These are phyloP conservation scores for Lingula anatina DNA, from an alignment of 2,888 invertebrate genomes.

Conservation along the genomic window DNA sequence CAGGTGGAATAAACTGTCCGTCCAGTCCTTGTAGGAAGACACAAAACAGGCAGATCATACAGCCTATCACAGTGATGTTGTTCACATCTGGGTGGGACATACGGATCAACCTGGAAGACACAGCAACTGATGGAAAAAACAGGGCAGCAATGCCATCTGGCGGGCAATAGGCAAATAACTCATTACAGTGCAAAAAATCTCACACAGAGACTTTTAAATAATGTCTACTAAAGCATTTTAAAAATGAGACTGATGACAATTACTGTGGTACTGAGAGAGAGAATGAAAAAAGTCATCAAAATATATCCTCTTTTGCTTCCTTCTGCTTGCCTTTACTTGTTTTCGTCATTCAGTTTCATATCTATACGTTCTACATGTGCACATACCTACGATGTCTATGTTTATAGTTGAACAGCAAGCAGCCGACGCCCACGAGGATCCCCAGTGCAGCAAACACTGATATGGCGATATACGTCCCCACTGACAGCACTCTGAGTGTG, in stretches of 20 bases:
- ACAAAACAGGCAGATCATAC: slow-evolving; percentile 84
- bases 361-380: no score
- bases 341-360: neutral
- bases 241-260: no score
- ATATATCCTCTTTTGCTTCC: no score
- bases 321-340: no score
- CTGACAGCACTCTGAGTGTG: slow-evolving; percentile 75
- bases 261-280: no score
- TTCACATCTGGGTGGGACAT: slow-evolving; percentile 97
- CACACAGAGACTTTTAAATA: no score
- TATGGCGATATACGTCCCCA: slow-evolving; percentile 90
- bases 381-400: slow-evolving; percentile 83
- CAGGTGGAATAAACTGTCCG: slow-evolving; percentile 64
- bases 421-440: slow-evolving; percentile 74
- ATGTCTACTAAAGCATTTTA: no score
- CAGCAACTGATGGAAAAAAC: no score
- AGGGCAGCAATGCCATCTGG: no score
- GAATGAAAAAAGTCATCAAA: no score
- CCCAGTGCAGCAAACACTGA: slow-evolving; percentile 84
- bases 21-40: slow-evolving; percentile 76
- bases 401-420: slow-evolving; percentile 88
- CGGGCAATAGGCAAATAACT: no score
- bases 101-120: slow-evolving; percentile 76
- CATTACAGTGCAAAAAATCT: no score
- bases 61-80: slow-evolving; percentile 90